Conservation (phyloP, 2,113 vertebrate genomes). For the Genyomyrus donnyi region DNA sequence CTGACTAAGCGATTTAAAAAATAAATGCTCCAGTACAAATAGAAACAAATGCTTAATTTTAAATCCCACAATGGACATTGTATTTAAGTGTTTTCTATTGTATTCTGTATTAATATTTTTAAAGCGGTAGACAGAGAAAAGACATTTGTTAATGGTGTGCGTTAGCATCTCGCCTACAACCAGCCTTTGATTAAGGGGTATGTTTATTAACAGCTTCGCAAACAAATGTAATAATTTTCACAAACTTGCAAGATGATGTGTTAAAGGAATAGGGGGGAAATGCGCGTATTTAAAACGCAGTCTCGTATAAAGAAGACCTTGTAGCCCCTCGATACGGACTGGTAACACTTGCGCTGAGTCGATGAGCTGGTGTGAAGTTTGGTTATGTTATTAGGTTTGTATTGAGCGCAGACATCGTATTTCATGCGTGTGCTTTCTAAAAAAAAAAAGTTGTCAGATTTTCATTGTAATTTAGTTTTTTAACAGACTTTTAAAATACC, state of each 20-base stretch:
- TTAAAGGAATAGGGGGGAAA: conserved; percentile 46
- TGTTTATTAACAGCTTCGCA: conserved; percentile 59
- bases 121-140: conserved; percentile 27
- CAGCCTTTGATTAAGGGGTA: conserved; percentile 45
- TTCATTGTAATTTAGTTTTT: neutral
- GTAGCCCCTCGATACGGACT: conserved; percentile 53
- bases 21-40: neutral
- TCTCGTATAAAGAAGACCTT: conserved; percentile 53
- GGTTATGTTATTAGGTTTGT: conserved; percentile 36
- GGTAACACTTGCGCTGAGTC: conserved; percentile 55
- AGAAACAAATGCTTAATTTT: neutral
- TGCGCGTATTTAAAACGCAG: conserved; percentile 51
- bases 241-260: conserved; percentile 50
- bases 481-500: neutral
- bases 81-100: conserved; percentile 1
- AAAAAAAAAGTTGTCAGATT: neutral
- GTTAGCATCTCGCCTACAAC: conserved; percentile 42
- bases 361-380: conserved; percentile 58
- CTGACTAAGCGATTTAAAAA: neutral
- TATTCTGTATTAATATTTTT: conserved; percentile 20
- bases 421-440: neutral
- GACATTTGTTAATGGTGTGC: conserved; percentile 31
- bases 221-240: conserved; percentile 55
- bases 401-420: conserved; percentile 23
- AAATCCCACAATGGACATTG: neutral